These are phyloP conservation scores for Dromaius novaehollandiae DNA, from an alignment of 2,113 vertebrate genomes.

Conservation along the genomic window DNA sequence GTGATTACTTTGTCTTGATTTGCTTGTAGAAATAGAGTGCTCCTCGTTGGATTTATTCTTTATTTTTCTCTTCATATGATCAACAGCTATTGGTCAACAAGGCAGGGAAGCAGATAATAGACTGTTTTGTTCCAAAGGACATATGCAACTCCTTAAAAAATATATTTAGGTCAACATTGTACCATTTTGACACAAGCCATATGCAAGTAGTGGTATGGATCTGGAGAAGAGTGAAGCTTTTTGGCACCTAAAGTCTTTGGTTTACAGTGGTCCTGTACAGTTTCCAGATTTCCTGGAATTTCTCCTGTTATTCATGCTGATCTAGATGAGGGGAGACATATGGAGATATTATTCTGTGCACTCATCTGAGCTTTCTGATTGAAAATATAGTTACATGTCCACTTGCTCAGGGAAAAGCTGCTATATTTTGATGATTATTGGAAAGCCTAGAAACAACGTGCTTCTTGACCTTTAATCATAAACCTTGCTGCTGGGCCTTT, in stretches of 20 bases:
- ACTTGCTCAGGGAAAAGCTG: background rate
- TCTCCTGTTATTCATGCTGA: slow-evolving; percentile 38
- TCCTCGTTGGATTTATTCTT: background rate
- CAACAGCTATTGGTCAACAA: background rate
- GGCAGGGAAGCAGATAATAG: background rate
- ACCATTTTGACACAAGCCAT: slow-evolving; percentile 55
- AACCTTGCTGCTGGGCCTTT: background rate
- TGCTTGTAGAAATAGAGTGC: background rate
- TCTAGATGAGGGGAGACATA: slow-evolving; percentile 29
- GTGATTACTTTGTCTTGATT: background rate
- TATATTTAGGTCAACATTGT: slow-evolving; percentile 4
- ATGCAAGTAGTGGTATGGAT: slow-evolving; percentile 43
- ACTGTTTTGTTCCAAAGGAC: slow-evolving; percentile 9
- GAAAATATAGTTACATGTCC: background rate
- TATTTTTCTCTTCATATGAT: background rate
- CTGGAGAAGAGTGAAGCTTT: slow-evolving; percentile 38
- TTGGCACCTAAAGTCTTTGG: slow-evolving; percentile 36
- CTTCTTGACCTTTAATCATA: background rate
- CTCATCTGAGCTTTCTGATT: background rate
- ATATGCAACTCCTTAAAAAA: slow-evolving; percentile 32
- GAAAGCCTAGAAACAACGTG: background rate
- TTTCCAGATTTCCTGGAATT: slow-evolving; percentile 64
- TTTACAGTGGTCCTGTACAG: slow-evolving; percentile 40
- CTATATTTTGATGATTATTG: background rate
- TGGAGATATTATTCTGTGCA: background rate